Evolutionary conservation across 2,888 invertebrate genomes (phyloP), one percentile per base, ranked within the genome.

Genomic region (Trissoscelio sp.): DNA sequence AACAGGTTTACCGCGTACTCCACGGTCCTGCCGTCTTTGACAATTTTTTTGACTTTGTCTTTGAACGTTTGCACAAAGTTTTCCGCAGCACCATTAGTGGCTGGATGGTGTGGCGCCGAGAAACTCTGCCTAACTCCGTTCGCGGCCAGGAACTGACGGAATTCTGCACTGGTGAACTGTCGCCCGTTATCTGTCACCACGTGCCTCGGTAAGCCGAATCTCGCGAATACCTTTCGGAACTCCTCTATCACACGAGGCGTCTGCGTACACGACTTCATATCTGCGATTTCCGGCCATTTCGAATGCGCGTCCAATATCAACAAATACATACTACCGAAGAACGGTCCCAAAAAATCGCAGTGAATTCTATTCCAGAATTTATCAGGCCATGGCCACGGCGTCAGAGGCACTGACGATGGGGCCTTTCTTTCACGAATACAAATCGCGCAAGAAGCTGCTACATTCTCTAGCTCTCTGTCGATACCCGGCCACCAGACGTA

Each of bases 381-480:
- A 12, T 77, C 74, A 6, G 85, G 81, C 78, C 80, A 82, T 12
- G 79, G 42, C 84, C 85, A 84, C 6, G 73, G 4, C 44, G 81
- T 70, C 28, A 84, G 67, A 6, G 9, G n/a, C 0, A 73, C 57
- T 60, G 48, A 70, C 0, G 74, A 67, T 0, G 83, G 84, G 60
- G 82, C 79, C 2, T 31, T 39, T 2, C 37, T 57, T 5, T 42
- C 53, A 48, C 62, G 18, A 12, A 82, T n/a, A 20, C 85, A 84
- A 0, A 66, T 2, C 5, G 67, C 42, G 20, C 84, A 85, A 0
- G 70, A 51, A 48, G 79, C 83, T 0, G 31, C 16, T 3, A 79
- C 16, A 2, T 75, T 22, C 81, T 86, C 87, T 11, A 89, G 87
- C n/a, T 88, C 87, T 0, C 67, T 28, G 57, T 88, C 85, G 79